Base-by-base conservation (phyloP, 2,797 vertebrate species). In the Heterohyrax brucei region DNA sequence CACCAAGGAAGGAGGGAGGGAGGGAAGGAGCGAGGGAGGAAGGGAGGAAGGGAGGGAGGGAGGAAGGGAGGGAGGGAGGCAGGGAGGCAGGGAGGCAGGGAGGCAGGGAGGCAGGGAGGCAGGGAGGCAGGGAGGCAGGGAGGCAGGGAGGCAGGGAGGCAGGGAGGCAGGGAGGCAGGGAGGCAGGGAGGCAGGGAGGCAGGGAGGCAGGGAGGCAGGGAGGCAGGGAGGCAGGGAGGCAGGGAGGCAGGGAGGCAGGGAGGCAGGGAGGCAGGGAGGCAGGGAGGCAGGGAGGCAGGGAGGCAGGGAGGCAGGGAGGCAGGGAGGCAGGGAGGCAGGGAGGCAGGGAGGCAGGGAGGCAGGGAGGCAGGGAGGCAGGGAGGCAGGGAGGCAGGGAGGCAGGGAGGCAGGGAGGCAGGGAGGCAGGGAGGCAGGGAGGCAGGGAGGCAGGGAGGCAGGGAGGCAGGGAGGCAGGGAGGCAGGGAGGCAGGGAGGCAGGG, bases 101-200 rank as follows among this genome's bases (percentile, higher is more conserved):
- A n/a, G 7, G 75, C 0, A 1, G 16, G n/a, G 5, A 19, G 22
- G 2, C 18, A 21, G 33, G 3, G 28, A 61, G 44, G 26, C 33
- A 21, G 33, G 56, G n/a, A n/a, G 7, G 75, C 0, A 1, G 16
- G n/a, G 5, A 19, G 22, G 2, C 18, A 21, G 33, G 3, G 28
- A 61, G 44, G 26, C 33, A 21, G 33, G 56, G n/a, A n/a, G 7
- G 75, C 0, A 1, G 16, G n/a, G 5, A 19, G 22, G 2, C 18
- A 21, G 33, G 3, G 28, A 61, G 44, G 26, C 33, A 21, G 33
- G 56, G n/a, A n/a, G 7, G 75, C 0, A 1, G 16, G n/a, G 5
- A 19, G 22, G 2, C 18, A 21, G 33, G 3, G 28, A 61, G 44
- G 26, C 33, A 21, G 33, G 56, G n/a, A n/a, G 7, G 75, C 0